Conservation (phyloP, 2,113 vertebrate species). For the Eptesicus fuscus region DNA sequence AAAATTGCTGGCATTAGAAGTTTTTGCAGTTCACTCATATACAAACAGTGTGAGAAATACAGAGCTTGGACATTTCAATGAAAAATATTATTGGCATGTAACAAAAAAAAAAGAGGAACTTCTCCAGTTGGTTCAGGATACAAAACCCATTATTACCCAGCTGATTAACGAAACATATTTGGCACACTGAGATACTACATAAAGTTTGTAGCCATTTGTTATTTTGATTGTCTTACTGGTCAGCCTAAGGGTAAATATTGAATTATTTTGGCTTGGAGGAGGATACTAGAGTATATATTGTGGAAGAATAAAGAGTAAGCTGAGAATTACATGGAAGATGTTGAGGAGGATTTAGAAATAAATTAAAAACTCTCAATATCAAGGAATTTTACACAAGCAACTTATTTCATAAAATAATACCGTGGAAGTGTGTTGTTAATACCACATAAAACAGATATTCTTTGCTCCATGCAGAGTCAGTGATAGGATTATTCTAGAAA, state of each 20-base stretch:
- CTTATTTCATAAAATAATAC: background rate
- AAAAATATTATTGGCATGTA: background rate
- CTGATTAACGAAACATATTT: background rate
- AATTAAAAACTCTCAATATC: background rate
- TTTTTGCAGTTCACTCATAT: background rate
- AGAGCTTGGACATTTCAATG: background rate
- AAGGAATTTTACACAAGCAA: background rate
- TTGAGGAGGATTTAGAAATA: background rate
- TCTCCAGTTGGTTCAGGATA: background rate
- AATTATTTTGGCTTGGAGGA: background rate
- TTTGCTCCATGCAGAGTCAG: background rate
- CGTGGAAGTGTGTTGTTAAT: background rate
- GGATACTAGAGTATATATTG: background rate
- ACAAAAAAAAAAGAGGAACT: background rate
- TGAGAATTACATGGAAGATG: background rate
- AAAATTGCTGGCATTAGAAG: background rate
- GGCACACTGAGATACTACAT: background rate
- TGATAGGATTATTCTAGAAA: background rate
- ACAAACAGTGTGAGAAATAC: background rate
- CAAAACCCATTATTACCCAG: background rate
- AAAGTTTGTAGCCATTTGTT: background rate
- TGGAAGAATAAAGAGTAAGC: background rate
- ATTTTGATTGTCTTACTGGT: conserved; percentile 26
- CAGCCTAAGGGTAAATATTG: background rate
- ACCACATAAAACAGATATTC: background rate